Conservation (phyloP, 2,797 vertebrate species). For the Peromyscus aztecus region DNA sequence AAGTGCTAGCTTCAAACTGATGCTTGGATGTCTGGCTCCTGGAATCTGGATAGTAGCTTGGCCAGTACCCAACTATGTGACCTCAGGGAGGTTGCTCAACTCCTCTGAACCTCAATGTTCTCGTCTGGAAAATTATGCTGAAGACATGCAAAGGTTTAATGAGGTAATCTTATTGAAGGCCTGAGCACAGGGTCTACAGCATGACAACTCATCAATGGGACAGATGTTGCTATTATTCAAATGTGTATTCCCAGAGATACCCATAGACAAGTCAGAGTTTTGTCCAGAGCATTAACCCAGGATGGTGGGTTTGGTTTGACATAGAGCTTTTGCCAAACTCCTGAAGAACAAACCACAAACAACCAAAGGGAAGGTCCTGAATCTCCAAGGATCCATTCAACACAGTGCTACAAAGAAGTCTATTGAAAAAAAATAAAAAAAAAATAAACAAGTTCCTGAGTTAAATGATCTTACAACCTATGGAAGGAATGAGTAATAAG, state of each 20-base stretch:
- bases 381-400: background rate
- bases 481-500: background rate
- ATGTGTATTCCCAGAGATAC: background rate
- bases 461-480: background rate
- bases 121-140: background rate
- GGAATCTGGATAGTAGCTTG: background rate
- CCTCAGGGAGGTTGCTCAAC: background rate
- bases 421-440: background rate
- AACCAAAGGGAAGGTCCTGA: background rate
- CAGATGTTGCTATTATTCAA: background rate
- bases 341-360: background rate
- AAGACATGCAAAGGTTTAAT: background rate
- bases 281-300: background rate
- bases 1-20: background rate
- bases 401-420: background rate
- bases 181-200: background rate
- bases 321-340: background rate
- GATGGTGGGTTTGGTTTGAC: background rate
- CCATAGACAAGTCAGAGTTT: background rate
- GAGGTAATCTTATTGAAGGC: background rate
- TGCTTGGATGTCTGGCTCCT: background rate
- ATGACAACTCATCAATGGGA: background rate
- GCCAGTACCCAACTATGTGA: background rate
- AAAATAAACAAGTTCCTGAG: background rate
- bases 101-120: background rate